Base-by-base conservation (phyloP, 2,797 vertebrate species). In the Helostoma temminkii region DNA sequence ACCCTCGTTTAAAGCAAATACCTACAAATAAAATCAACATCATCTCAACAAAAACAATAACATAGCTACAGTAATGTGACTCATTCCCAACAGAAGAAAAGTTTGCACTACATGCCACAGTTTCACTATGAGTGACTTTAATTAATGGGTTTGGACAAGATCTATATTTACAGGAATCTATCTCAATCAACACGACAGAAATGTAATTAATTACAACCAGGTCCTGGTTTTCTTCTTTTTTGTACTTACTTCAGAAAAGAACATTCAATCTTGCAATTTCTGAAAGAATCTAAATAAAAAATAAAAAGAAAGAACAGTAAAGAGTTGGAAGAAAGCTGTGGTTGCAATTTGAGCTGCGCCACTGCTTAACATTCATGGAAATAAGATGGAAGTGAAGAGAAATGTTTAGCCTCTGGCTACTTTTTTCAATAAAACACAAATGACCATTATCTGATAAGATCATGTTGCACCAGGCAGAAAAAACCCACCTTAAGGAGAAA, bases 11-110 rank as follows among this genome's bases (percentile, higher is more conserved):
- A 47, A 63, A 76, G 39, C 7, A 73, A 66, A 19, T 22, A 28
- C 57, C 50, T 32, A 39, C 45, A 68, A 69, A 72, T 71, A 19
- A 74, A 78, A 77, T 83, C 74, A 70, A 46, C 63, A 68, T 57
- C 0, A 0, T 47, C 55, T 37, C 21, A 28, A 71, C 59, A 76
- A 57, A 56, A 12, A 43, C 4, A 32, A 24, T 26, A 4, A n/a
- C 22, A 49, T 11, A 16, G 28, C 18, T 30, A 5, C 18, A 25
- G 41, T n/a, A 57, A 80, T 50, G 52, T n/a, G 57, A 70, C 6
- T 8, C 16, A 9, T 15, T 50, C 45, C 11, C 14, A 57, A 52
- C n/a, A 37, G 63, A 55, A 48, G 21, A 32, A 63, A 68, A 66
- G 50, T 37, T 19, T 46, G 37, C 16, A 16, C 39, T 54, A 36